Evolutionary conservation across 2,888 invertebrate genomes (phyloP), one percentile per base, ranked within the genome.

Genomic region (Thereva nobilitata): DNA sequence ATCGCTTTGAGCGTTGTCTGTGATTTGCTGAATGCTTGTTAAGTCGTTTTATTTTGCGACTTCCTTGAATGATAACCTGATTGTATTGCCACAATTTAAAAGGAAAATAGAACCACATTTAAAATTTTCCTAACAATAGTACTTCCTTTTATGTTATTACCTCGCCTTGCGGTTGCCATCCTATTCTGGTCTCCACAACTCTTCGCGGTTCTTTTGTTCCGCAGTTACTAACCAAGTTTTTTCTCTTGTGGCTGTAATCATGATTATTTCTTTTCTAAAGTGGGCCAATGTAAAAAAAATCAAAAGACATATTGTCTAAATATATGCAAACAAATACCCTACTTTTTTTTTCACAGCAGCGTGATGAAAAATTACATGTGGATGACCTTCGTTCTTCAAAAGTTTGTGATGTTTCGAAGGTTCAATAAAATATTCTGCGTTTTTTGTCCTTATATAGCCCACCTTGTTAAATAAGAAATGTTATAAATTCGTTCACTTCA

Each of bases 401-500:
- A 78, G 77, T 50, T 73, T 72, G 70, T 83, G 79, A 78, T 86
- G 83, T 74, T 86, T 85, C 41, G 86, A 85, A 44, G 90, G 90
- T 78, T 90, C 90, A 71, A 90, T 86, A 82, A 86, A 89, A 79
- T 86, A 90, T 77, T 87, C 89, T 69, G 86, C 87, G 70, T 85
- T 82, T 72, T 86, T 84, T 12, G 87, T 87, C 75, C 86, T 83
- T 70, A 90, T 84, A 74, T 87, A 83, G 34, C 90, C 90, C 73
- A 86, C 86, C 90, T 90, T 1, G 23, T 23, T 1, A 23, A 23
- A 23, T 23, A 23, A 2, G 23, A 23, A 23, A 23, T 23, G 2
- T 23, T 23, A 23, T 23, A 23, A 23, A 23, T 23, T 23, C 23
- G 23, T 23, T 23, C 23, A 23, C 23, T 2, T 23, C 2, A 23